Base-by-base conservation (phyloP, 2,888 invertebrate genomes). In the Priocnemis perturbator region DNA sequence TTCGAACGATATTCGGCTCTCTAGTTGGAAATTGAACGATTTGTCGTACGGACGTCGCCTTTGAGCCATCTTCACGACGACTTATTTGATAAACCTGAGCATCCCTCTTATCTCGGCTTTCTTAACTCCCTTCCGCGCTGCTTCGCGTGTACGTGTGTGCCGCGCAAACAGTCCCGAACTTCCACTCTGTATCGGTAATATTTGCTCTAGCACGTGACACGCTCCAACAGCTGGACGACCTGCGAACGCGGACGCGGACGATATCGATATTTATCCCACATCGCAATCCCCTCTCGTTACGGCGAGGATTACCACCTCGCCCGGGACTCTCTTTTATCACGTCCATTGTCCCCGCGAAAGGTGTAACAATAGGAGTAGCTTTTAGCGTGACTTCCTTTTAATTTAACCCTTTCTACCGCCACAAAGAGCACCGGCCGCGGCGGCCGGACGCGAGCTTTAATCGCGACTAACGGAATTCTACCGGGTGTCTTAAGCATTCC, bases 11-110 rank as follows among this genome's bases (percentile, higher is more conserved):
- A 75, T 75, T 76, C 76, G 64, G 63, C 72, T 61, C 44, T 56
- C 44, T 55, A 48, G 63, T 48, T 53, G 37, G 69, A 67, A 76
- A 76, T 75, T 75, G 75, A 76, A 76, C 75, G 72, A 76, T 76
- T 75, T 75, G 69, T 75, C 76, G 72, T 72, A 75, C 75, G 67
- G 69, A 66, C 75, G 74, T 68, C 75, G 74, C 69, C 71, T 75
- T 74, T 69, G 67, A 75, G 64, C 67, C 68, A 62, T 48, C 62
- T 63, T 37, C 64, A 44, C 45, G 23, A 53, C 37, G 62, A 53
- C 62, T 56, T 75, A 66, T 64, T 71, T 74, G 75, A 71, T 71
- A 75, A 75, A 74, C 75, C 66, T 45, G 44, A 20, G 21, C 67
- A 63, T 66, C 37, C 37, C 21, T 44, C 20, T 58, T 58, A 58